These are phyloP conservation scores for Phalera bucephala DNA, from an alignment of 2,888 invertebrate species.

Conservation along the genomic window DNA sequence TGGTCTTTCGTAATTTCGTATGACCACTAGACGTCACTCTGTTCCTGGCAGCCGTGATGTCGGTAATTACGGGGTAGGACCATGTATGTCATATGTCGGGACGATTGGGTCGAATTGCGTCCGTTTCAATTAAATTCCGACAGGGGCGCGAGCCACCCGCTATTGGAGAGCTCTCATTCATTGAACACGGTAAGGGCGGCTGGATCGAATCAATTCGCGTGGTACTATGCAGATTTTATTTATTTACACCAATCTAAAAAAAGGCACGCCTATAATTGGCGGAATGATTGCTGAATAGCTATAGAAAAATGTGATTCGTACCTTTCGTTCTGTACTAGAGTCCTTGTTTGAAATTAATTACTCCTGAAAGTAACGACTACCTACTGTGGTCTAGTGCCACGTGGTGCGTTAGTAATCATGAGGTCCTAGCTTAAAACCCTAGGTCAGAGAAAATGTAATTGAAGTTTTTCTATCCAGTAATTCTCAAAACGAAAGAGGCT, in stretches of 20 bases:
- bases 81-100: conserved; percentile 46
- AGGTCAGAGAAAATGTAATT: too few relatives aligned
- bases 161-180: conserved; percentile 55
- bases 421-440: too few relatives aligned
- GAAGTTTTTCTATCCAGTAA: too few relatives aligned
- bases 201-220: conserved; percentile 30
- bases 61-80: conserved; percentile 63
- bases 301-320: neutral
- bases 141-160: conserved; percentile 44
- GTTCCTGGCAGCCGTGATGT: conserved; percentile 45
- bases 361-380: neutral
- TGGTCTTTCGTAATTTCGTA: conserved; percentile 33
- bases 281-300: neutral
- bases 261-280: neutral
- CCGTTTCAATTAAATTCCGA: conserved; percentile 72
- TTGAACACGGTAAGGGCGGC: conserved; percentile 37
- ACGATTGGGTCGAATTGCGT: conserved; percentile 50
- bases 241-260: conserved; percentile 12
- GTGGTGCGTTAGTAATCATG: too few relatives aligned
- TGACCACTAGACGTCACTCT: conserved; percentile 66
- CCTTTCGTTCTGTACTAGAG: neutral
- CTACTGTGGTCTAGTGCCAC: too few relatives aligned
- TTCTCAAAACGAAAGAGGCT: too few relatives aligned
- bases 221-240: conserved; percentile 25
- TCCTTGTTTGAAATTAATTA: too few relatives aligned